Evolutionary conservation across 2,888 invertebrate species (phyloP).

Genomic region (Pachymerium ferrugineum): DNA sequence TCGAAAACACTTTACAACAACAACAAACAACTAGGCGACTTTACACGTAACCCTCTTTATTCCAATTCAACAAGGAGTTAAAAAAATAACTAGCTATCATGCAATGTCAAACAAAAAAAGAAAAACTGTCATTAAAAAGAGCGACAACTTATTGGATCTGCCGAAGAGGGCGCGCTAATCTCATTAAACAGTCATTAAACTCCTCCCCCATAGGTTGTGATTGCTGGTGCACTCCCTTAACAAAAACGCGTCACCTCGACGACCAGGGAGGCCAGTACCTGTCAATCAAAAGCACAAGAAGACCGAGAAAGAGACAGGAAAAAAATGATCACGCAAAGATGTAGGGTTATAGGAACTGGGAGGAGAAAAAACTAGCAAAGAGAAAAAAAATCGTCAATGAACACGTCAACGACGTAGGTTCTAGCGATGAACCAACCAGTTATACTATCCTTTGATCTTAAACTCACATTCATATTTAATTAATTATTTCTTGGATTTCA

Average conservation of each 20-base stretch:
- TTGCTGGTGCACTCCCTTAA: neutral
- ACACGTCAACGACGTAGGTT: neutral
- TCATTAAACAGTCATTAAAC: slow-evolving; percentile 33
- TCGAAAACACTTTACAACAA: slow-evolving; percentile 1
- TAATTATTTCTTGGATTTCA: neutral
- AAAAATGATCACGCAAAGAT: neutral
- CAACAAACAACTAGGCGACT: neutral
- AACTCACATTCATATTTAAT: neutral
- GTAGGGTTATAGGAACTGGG: neutral
- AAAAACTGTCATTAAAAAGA: slow-evolving; percentile 31
- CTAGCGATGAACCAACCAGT: neutral
- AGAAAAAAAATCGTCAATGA: neutral
- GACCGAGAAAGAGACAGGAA: neutral
- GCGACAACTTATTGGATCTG: slow-evolving; percentile 32
- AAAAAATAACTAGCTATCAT: neutral
- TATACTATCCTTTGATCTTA: neutral
- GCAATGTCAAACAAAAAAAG: slow-evolving; percentile 1
- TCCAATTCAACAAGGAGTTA: neutral
- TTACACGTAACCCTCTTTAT: neutral
- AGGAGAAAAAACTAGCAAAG: neutral
- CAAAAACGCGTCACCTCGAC: slow-evolving; percentile 15
- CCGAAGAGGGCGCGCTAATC: slow-evolving; percentile 16
- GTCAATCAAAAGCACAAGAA: neutral
- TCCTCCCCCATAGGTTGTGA: slow-evolving; percentile 10
- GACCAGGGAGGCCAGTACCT: neutral